These are phyloP conservation scores for Glaucopsyche alexis DNA, from an alignment of 2,888 invertebrate species.

Conservation along the genomic window DNA sequence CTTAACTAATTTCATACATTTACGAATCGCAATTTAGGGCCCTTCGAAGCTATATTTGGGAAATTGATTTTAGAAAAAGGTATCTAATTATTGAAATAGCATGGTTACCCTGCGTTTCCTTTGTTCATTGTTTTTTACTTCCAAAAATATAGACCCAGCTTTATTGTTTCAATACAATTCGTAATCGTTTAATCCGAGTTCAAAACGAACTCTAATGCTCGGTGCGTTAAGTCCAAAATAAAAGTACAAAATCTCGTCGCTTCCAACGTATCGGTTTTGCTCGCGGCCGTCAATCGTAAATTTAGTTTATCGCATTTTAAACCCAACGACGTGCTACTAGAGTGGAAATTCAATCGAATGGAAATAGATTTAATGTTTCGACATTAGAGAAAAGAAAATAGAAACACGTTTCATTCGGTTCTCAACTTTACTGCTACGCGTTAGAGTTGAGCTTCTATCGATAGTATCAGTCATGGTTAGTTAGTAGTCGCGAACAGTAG, in stretches of 20 bases:
- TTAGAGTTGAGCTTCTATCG: neutral
- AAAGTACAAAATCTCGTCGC: neutral
- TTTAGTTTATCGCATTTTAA: conserved; percentile 33
- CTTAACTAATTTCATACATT: conserved; percentile 9
- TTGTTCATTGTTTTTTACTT: conserved; percentile 31
- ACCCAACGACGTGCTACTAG: conserved; percentile 24
- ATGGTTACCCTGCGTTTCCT: conserved; percentile 28
- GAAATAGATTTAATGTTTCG: conserved; percentile 11
- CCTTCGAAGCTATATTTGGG: neutral
- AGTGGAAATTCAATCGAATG: conserved; percentile 30
- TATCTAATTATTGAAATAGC: conserved; percentile 6
- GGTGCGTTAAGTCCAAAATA: neutral
- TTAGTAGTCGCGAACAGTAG: neutral
- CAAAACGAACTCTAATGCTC: neutral
- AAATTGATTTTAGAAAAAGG: conserved; percentile 3
- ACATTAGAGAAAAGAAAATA: conserved; percentile 26
- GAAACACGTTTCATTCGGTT: neutral
- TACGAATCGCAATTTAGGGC: neutral
- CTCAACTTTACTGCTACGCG: neutral
- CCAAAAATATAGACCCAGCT: conserved; percentile 32
- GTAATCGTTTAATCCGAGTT: conserved; percentile 22
- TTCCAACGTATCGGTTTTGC: conserved; percentile 4
- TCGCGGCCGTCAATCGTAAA: conserved; percentile 29
- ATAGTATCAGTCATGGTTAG: neutral
- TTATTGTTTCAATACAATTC: conserved; percentile 38